A percentile compares a stretch with the other conserved stretches of the same genome.
Conservation (phyloP, 2,797 vertebrate species). For the Xiphorhynchus erythropygius region DNA sequence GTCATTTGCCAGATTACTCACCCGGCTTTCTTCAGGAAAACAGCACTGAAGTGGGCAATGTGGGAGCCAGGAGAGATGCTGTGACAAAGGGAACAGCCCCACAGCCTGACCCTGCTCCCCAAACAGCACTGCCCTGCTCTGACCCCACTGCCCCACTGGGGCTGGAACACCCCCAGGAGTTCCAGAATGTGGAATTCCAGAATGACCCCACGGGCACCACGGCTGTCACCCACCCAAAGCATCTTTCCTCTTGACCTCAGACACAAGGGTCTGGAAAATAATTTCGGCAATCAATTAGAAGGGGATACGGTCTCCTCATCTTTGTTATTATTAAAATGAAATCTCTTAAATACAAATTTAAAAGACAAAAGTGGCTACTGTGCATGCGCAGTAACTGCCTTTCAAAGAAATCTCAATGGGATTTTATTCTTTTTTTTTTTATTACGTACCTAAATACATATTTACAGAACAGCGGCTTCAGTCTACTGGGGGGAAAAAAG, state of each 20-base stretch:
- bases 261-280: slow-evolving; percentile 21
- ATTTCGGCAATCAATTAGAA: slow-evolving; percentile 74
- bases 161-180: not conserved
- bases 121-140: not conserved
- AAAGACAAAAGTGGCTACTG: slow-evolving; percentile 71
- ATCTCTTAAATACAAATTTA: slow-evolving; percentile 58
- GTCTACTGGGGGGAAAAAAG: slow-evolving; percentile 40
- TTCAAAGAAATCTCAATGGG: slow-evolving; percentile 66
- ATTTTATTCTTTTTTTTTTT: slow-evolving; percentile 26
- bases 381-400: slow-evolving; percentile 76
- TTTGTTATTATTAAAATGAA: slow-evolving; percentile 64
- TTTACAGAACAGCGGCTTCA: slow-evolving; percentile 77
- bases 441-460: slow-evolving; percentile 76
- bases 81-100: not conserved
- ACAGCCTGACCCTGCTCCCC: rapidly evolving
- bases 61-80: not conserved
- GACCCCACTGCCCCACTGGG: not conserved
- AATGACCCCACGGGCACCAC: not conserved
- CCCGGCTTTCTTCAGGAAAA: not conserved
- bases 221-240: slow-evolving; percentile 26
- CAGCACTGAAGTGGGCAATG: not conserved
- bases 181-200: not conserved
- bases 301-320: slow-evolving; percentile 54
- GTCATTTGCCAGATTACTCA: not conserved
- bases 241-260: slow-evolving; percentile 35